phyloP scores from a whole-genome alignment of 2,888 invertebrate genomes.

The Anaspis maculata region DNA sequence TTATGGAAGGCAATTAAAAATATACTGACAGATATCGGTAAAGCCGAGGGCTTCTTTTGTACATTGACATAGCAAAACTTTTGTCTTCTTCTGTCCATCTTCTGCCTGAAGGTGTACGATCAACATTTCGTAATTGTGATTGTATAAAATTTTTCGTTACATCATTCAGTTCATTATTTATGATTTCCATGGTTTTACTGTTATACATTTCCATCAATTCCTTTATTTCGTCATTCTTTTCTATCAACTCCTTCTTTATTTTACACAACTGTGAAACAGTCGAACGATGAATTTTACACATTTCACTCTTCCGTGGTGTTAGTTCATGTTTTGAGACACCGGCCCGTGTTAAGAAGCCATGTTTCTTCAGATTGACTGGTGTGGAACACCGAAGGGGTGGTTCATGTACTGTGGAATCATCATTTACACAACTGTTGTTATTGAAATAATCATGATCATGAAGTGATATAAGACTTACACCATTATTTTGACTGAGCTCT shows the following conservation, averaged over 20 bases:
- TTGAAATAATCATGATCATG: background rate
- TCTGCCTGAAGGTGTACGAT: conserved; percentile 7
- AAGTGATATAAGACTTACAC: background rate
- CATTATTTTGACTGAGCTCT: background rate
- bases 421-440: too few relatives aligned
- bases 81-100: conserved; percentile 17
- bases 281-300: background rate
- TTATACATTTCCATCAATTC: conserved; percentile 6
- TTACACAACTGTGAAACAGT: background rate
- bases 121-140: conserved; percentile 15
- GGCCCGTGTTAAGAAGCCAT: background rate
- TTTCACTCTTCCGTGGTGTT: background rate
- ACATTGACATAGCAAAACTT: conserved; percentile 18
- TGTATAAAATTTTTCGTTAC: conserved; percentile 19
- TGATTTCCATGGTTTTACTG: conserved; percentile 11
- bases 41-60: conserved; percentile 18
- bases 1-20: conserved; percentile 18
- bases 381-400: too few relatives aligned
- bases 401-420: too few relatives aligned
- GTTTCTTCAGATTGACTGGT: background rate
- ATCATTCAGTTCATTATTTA: conserved; percentile 14
- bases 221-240: background rate
- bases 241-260: background rate
- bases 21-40: conserved; percentile 15
- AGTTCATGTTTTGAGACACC: background rate